Percentiles rank a stretch among this genome's conserved stretches.
phyloP scores from a whole-genome alignment of 2,888 invertebrate genomes.

The Tribolium freemani region DNA sequence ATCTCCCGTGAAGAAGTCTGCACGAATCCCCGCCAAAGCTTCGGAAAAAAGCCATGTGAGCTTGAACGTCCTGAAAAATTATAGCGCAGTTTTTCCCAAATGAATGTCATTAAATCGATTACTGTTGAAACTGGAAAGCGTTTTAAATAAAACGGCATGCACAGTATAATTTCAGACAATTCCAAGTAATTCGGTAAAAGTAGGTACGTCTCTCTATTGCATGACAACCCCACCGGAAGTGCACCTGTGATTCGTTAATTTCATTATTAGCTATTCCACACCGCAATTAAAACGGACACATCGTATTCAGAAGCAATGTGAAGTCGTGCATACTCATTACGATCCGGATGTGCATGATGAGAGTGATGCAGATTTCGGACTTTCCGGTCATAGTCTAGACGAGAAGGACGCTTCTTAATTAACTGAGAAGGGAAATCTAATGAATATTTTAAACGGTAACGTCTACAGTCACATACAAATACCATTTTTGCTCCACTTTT shows the following conservation, averaged over 20 bases:
- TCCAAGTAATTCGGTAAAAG: slow-evolving; percentile 34
- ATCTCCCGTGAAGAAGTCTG: slow-evolving; percentile 8
- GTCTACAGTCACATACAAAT: not conserved
- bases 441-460: not conserved
- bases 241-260: slow-evolving; percentile 63
- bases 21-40: not conserved
- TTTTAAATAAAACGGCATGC: slow-evolving; percentile 34
- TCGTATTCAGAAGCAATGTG: slow-evolving; percentile 30
- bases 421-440: not conserved
- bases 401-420: not conserved
- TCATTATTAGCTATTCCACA: slow-evolving; percentile 57
- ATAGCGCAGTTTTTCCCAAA: slow-evolving; percentile 30
- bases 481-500: not conserved
- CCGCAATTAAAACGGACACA: slow-evolving; percentile 57
- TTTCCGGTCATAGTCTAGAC: slow-evolving; percentile 9
- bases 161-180: slow-evolving; percentile 31
- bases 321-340: slow-evolving; percentile 41
- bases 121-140: slow-evolving; percentile 35
- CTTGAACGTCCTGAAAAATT: slow-evolving; percentile 17
- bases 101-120: slow-evolving; percentile 40
- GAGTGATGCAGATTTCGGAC: slow-evolving; percentile 26
- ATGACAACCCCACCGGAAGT: slow-evolving; percentile 57
- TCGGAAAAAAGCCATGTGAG: slow-evolving; percentile 20
- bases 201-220: slow-evolving; percentile 44
- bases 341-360: slow-evolving; percentile 33